phyloP scores from a whole-genome alignment of 2,888 invertebrate species.

The Agriopis leucophaearia region DNA sequence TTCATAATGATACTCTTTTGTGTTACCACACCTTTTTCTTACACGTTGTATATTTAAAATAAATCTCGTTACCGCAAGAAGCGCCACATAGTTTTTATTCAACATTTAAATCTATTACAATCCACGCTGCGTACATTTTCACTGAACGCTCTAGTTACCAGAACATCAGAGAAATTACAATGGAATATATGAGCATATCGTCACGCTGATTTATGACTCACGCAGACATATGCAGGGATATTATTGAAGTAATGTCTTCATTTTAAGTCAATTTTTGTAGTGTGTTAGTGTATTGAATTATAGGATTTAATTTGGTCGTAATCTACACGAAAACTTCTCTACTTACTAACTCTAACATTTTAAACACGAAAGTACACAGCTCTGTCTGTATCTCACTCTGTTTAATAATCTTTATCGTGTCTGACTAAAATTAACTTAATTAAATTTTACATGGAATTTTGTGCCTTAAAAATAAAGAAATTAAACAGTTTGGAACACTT shows the following conservation, averaged over 20 bases:
- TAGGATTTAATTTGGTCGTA: not conserved
- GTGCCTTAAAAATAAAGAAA: no score
- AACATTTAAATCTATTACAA: slow-evolving; percentile 12
- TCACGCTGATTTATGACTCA: not conserved
- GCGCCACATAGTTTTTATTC: not conserved
- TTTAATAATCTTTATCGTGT: not conserved
- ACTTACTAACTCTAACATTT: not conserved
- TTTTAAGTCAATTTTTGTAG: not conserved
- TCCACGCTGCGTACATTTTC: slow-evolving; percentile 31
- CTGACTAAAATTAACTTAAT: not conserved
- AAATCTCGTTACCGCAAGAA: not conserved
- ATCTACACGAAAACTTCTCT: no score
- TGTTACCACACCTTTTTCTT: no score
- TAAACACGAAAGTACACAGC: not conserved
- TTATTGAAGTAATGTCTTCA: not conserved
- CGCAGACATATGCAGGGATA: not conserved
- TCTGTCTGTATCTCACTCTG: not conserved
- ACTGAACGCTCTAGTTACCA: slow-evolving; percentile 46
- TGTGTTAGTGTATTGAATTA: not conserved
- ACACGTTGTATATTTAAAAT: not conserved
- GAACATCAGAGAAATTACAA: slow-evolving; percentile 20
- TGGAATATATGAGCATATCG: not conserved
- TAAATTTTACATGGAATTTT: not conserved
- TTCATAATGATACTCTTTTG: no score
- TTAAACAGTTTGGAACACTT: no score